phyloP scores from a whole-genome alignment of 2,113 vertebrate genomes.

The Antennarius striatus region DNA sequence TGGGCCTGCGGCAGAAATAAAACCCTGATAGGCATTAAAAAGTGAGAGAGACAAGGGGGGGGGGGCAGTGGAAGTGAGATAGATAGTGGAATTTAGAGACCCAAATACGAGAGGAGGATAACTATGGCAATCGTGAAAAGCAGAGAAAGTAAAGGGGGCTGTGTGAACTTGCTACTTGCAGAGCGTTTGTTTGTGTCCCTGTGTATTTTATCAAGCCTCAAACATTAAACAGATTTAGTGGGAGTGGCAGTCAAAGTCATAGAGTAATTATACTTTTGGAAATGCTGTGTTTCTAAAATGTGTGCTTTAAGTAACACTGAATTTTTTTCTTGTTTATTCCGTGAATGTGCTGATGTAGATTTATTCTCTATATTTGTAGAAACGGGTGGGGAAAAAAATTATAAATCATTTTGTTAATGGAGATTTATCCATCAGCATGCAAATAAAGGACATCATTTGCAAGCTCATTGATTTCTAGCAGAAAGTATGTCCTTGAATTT shows the following conservation, averaged over 20 bases:
- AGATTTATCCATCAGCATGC: conserved; percentile 61
- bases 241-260: conserved; percentile 66
- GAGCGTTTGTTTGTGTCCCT: conserved; percentile 70
- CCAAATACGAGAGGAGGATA: conserved; percentile 58
- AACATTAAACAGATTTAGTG: conserved; percentile 69
- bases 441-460: conserved; percentile 68
- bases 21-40: conserved; percentile 68
- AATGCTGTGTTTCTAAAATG: conserved; percentile 64
- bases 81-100: conserved; percentile 41
- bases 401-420: conserved; percentile 59
- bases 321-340: conserved; percentile 48
- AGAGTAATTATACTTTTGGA: conserved; percentile 67
- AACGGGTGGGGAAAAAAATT: conserved; percentile 34
- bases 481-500: conserved; percentile 63
- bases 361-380: conserved; percentile 46
- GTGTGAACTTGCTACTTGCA: conserved; percentile 56
- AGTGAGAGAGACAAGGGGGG: conserved; percentile 30
- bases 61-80: conserved; percentile 39
- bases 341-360: conserved; percentile 44
- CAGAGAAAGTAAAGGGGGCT: conserved; percentile 11
- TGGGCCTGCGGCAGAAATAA: conserved; percentile 57
- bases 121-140: conserved; percentile 44
- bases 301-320: conserved; percentile 19
- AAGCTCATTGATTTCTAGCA: conserved; percentile 55
- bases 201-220: conserved; percentile 69